Conservation (phyloP, 2,888 invertebrate species). For the Eudasyphora cyanicolor region DNA sequence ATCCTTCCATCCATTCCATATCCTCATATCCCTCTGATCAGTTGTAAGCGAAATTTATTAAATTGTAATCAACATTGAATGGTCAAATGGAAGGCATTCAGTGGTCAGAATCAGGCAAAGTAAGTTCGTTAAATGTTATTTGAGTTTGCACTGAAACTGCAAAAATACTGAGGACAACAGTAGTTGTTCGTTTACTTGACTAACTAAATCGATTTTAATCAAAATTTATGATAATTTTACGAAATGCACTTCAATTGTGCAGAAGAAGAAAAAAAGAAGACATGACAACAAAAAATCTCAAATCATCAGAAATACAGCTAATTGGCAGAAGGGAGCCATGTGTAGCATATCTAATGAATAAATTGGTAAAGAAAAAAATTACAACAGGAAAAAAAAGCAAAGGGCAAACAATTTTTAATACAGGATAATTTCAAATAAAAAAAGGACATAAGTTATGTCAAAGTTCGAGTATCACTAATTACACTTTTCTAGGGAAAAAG, state of each 20-base stretch:
- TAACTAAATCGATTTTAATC: constrained; percentile 66
- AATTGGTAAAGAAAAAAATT: no score
- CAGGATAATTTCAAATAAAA: no score
- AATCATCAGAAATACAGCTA: background rate
- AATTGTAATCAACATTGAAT: constrained; percentile 62
- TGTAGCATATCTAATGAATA: background rate
- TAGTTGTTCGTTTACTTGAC: constrained; percentile 40
- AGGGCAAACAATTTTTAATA: no score
- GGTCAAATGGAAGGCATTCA: background rate
- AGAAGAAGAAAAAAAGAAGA: background rate
- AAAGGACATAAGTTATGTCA: no score
- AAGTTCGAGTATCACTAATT: no score
- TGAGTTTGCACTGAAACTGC: background rate
- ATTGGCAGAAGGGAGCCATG: background rate
- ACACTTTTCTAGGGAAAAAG: no score
- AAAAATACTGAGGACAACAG: constrained; percentile 26
- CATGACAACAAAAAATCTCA: background rate
- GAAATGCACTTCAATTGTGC: constrained; percentile 6
- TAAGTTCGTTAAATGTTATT: constrained; percentile 57
- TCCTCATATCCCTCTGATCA: constrained; percentile 44
- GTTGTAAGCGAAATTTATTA: constrained; percentile 63
- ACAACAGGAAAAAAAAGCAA: no score
- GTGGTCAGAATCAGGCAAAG: background rate
- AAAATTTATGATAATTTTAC: constrained; percentile 65
- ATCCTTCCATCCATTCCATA: background rate